These are phyloP conservation scores for Siniperca knerii DNA, from an alignment of 2,113 vertebrate genomes.

Conservation along the genomic window DNA sequence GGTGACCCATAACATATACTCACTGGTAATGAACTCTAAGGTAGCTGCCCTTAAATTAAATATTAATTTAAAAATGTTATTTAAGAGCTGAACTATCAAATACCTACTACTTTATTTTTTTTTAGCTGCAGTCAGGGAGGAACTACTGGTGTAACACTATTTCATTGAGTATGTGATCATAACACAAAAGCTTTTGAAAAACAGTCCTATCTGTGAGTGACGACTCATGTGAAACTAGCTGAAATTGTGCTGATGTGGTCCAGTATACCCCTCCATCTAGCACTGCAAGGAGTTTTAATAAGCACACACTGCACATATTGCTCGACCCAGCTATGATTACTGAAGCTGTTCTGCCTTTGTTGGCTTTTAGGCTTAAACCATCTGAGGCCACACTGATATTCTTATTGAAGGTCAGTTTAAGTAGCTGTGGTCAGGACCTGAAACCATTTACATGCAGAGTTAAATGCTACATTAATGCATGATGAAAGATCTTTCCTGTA, in stretches of 20 bases:
- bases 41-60: slow-evolving; percentile 4
- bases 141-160: background rate
- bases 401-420: slow-evolving; percentile 16
- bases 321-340: slow-evolving; percentile 35
- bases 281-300: slow-evolving; percentile 43
- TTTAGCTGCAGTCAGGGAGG: background rate
- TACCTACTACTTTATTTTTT: background rate
- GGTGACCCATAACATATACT: slow-evolving; percentile 18
- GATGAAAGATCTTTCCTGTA: background rate
- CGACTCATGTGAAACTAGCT: slow-evolving; percentile 19
- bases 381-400: slow-evolving; percentile 32
- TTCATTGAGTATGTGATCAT: slow-evolving; percentile 7
- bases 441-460: background rate
- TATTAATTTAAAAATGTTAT: slow-evolving; percentile 24
- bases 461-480: background rate
- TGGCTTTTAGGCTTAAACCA: slow-evolving; percentile 40
- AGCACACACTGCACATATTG: slow-evolving; percentile 43
- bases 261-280: background rate
- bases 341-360: slow-evolving; percentile 40
- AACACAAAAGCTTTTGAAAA: background rate
- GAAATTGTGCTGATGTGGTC: slow-evolving; percentile 30
- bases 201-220: background rate
- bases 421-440: background rate
- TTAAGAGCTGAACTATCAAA: slow-evolving; percentile 18
- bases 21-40: background rate